Evolutionary conservation across 2,888 invertebrate genomes (phyloP), one percentile per base, ranked within the genome.

Genomic region (Byasa hedistus): DNA sequence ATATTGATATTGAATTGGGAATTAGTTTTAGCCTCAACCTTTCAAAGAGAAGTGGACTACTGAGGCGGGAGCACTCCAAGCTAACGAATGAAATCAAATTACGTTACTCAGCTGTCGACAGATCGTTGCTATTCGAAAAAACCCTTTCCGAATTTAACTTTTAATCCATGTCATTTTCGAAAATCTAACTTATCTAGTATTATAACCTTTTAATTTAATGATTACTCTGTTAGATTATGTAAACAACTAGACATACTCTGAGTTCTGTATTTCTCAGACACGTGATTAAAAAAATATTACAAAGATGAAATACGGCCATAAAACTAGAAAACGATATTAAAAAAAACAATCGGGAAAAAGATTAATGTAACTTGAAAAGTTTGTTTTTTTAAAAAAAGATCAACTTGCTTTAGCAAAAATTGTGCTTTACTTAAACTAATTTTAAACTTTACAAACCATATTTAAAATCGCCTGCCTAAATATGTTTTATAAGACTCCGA

Each of bases 81-180:
- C 62, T 62, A 66, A 66, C 58, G 61, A 66, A 62, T 62, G 66
- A 58, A 66, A 66, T 62, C 62, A 58, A 62, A 66, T 66, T 66
- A 66, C 62, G 62, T 58, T 62, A 36, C 58, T 61, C 58, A 58
- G 58, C 62, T 58, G 62, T 58, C 61, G 57, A 32, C 62, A 62
- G 62, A 66, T 58, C 62, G 62, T 55, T 62, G 57, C 61, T 65
- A 65, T 65, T 57, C 23, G 65, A 52, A 65, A 65, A 57, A 61
- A 58, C 12, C 21, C 32, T 61, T 39, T 52, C 61, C 36, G 51
- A 57, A 51, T 65, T 39, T 57, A 52, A 52, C 61, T 56, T 61
- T 57, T 60, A 65, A 57, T 57, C 27, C 51, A 56, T 32, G 32
- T 52, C 52, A 52, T 52, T 52, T 8, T 5, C 52, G n/a, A 19